These are phyloP conservation scores for Rhynchonycteris naso DNA, from an alignment of 2,797 vertebrate genomes.

Conservation along the genomic window DNA sequence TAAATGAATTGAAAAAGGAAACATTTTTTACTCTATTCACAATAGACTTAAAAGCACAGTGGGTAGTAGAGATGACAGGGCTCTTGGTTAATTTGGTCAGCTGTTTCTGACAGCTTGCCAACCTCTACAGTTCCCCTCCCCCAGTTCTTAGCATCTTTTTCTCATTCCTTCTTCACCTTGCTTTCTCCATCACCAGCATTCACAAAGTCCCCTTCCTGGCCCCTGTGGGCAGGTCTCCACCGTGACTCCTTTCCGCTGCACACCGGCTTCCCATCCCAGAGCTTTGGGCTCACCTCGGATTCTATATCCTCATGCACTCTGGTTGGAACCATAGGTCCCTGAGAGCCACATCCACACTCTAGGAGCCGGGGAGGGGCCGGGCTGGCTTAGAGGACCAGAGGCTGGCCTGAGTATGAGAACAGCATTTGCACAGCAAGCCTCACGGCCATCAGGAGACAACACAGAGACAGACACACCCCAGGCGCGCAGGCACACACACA, in stretches of 20 bases:
- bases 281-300: background rate
- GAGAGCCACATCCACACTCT: background rate
- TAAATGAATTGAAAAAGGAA: background rate
- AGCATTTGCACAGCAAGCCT: conserved; percentile 51
- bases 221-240: background rate
- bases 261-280: background rate
- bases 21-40: background rate
- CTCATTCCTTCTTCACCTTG: background rate
- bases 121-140: background rate
- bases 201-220: background rate
- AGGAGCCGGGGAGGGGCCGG: background rate
- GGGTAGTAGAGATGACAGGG: background rate
- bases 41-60: background rate
- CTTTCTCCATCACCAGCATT: background rate
- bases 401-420: background rate
- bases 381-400: background rate
- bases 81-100: background rate
- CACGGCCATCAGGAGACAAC: background rate
- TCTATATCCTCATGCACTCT: background rate
- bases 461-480: conserved; percentile 1
- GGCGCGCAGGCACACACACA: background rate
- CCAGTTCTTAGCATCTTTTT: background rate
- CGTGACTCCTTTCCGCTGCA: background rate
- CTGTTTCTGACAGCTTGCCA: background rate
- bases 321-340: background rate